phyloP scores from a whole-genome alignment of 2,797 vertebrate species.

The Nasua narica region DNA sequence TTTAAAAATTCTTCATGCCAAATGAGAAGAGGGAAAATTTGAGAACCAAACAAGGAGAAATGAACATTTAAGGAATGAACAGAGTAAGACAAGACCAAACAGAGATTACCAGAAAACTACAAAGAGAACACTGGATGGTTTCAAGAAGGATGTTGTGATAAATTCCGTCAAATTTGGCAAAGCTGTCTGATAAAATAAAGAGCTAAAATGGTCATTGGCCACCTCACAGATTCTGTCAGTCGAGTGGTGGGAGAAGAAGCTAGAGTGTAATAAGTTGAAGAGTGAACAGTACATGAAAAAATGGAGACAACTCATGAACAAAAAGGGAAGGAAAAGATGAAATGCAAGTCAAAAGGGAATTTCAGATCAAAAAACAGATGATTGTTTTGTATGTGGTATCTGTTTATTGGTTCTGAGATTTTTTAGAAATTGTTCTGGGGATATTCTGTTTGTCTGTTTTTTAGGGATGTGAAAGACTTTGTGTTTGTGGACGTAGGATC shows the following conservation, averaged over 20 bases:
- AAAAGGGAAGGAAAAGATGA: neutral
- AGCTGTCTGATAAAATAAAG: neutral
- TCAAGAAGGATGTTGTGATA: neutral
- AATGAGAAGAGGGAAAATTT: neutral
- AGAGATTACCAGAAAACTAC: neutral
- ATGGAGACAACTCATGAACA: neutral
- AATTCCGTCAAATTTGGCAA: neutral
- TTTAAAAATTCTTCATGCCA: neutral
- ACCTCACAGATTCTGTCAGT: neutral
- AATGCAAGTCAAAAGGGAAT: neutral
- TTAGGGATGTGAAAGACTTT: neutral
- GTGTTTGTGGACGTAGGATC: neutral
- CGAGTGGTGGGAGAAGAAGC: neutral
- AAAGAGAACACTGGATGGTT: neutral
- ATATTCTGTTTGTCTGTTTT: neutral
- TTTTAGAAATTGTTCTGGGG: neutral
- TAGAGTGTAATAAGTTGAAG: neutral
- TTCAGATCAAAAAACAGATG: neutral
- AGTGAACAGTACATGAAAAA: neutral
- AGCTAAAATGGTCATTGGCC: neutral
- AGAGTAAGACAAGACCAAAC: neutral
- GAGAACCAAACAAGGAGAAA: neutral
- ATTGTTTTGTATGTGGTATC: neutral
- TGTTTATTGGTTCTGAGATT: neutral
- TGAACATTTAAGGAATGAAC: neutral